Conservation (phyloP, 2,113 vertebrate species). For the Amphilophus citrinellus region DNA sequence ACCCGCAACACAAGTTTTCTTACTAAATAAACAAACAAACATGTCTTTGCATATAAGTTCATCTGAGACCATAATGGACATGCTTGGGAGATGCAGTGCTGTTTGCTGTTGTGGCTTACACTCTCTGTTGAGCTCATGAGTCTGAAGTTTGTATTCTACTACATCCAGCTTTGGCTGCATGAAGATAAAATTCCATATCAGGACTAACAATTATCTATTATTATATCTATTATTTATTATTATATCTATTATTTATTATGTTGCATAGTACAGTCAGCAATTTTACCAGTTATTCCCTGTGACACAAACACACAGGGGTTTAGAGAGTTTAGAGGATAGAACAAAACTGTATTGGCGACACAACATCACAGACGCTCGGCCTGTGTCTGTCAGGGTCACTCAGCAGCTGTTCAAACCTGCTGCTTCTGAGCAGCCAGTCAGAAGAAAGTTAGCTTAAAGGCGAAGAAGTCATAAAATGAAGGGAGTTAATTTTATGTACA, state of each 20-base stretch:
- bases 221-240: too few relatives aligned
- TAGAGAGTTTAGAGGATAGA: not conserved
- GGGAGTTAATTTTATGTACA: not conserved
- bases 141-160: not conserved
- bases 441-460: not conserved
- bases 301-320: not conserved
- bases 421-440: not conserved
- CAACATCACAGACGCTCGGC: not conserved
- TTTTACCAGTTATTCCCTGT: not conserved
- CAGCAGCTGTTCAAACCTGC: not conserved
- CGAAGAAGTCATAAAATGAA: not conserved
- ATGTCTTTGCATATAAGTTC: too few relatives aligned
- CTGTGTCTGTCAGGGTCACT: not conserved
- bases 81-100: not conserved
- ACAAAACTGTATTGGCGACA: not conserved
- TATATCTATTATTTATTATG: not conserved
- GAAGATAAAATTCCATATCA: not conserved
- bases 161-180: not conserved
- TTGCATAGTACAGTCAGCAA: not conserved
- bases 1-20: not conserved
- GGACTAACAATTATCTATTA: not conserved
- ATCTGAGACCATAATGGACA: not conserved
- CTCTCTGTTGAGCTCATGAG: not conserved
- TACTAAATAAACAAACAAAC: not conserved
- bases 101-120: not conserved